These are phyloP conservation scores for Pachyrhynchus sulphureomaculatus DNA, from an alignment of 1,140 invertebrate species.

Conservation along the genomic window DNA sequence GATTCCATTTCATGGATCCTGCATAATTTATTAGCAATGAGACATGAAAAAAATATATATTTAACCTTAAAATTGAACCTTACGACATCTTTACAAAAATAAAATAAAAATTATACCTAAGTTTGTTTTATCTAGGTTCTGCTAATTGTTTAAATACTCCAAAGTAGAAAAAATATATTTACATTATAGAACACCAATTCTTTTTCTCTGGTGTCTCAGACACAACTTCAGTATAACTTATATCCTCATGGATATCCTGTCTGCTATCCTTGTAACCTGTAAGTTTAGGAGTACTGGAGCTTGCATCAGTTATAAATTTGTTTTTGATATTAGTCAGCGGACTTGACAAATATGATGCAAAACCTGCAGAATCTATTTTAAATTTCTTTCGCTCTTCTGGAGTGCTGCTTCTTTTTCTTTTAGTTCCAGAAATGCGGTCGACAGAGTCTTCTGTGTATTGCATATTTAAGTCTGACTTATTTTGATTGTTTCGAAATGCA, in stretches of 20 bases:
- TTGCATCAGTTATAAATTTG: slow-evolving; percentile 34
- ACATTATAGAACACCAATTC: slow-evolving; percentile 42
- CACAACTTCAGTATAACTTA: slow-evolving; percentile 5
- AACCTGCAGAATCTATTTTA: slow-evolving; percentile 37
- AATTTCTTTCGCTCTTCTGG: slow-evolving; percentile 43
- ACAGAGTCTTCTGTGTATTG: slow-evolving; percentile 25
- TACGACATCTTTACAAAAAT: too few species aligned
- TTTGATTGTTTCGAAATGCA: slow-evolving; percentile 33
- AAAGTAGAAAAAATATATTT: slow-evolving; percentile 7
- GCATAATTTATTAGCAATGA: too few species aligned
- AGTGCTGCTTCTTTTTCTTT: slow-evolving; percentile 41
- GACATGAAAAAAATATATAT: too few species aligned
- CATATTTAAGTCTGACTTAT: slow-evolving; percentile 32
- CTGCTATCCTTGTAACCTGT: slow-evolving; percentile 42
- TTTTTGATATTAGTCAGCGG: slow-evolving; percentile 41
- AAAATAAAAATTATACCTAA: too few species aligned
- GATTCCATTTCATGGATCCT: too few species aligned
- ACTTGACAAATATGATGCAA: slow-evolving; percentile 43
- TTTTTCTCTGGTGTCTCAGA: slow-evolving; percentile 33
- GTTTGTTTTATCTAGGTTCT: too few species aligned
- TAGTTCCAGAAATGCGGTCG: slow-evolving; percentile 36
- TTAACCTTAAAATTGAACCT: too few species aligned
- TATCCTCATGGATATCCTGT: slow-evolving; percentile 31
- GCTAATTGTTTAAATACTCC: too few species aligned
- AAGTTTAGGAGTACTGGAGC: slow-evolving; percentile 47